Percentiles rank a stretch among this genome's conserved stretches.
These are phyloP conservation scores for Bicyclus anynana DNA, from an alignment of 1,140 invertebrate genomes.

Conservation along the genomic window DNA sequence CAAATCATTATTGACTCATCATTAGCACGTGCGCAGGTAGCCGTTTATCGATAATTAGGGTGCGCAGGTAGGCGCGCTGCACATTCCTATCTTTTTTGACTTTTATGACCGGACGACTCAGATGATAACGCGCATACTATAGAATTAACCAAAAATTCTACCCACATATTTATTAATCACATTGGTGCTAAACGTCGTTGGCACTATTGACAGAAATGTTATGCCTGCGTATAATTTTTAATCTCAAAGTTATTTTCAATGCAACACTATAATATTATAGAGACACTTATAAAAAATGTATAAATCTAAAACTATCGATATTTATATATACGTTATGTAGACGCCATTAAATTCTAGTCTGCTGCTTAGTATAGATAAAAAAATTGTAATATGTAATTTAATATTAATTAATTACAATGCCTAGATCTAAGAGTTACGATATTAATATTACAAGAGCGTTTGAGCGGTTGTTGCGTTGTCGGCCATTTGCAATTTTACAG, in stretches of 20 bases:
- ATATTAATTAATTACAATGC: conserved; percentile 36
- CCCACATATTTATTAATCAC: too few species aligned
- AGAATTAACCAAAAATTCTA: too few species aligned
- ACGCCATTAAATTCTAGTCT: conserved; percentile 66
- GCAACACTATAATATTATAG: conserved; percentile 11
- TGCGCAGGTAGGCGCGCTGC: too few species aligned
- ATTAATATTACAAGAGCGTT: conserved; percentile 35
- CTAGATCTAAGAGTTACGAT: conserved; percentile 45
- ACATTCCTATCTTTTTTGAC: too few species aligned
- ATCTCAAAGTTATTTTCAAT: not conserved
- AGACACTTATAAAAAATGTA: conserved; percentile 28
- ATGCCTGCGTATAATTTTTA: too few species aligned
- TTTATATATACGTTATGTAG: conserved; percentile 42
- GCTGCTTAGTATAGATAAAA: conserved; percentile 51
- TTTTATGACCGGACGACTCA: too few species aligned
- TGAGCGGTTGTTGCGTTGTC: conserved; percentile 30
- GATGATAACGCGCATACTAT: too few species aligned
- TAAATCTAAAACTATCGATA: conserved; percentile 31
- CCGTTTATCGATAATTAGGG: too few species aligned
- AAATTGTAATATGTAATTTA: conserved; percentile 49
- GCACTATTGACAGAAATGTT: too few species aligned
- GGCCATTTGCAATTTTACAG: conserved; percentile 23
- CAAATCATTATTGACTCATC: too few species aligned
- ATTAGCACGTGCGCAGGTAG: too few species aligned
- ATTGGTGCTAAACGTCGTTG: too few species aligned